Base-by-base conservation (phyloP, 2,888 invertebrate species). In the Coelinius sp. region DNA sequence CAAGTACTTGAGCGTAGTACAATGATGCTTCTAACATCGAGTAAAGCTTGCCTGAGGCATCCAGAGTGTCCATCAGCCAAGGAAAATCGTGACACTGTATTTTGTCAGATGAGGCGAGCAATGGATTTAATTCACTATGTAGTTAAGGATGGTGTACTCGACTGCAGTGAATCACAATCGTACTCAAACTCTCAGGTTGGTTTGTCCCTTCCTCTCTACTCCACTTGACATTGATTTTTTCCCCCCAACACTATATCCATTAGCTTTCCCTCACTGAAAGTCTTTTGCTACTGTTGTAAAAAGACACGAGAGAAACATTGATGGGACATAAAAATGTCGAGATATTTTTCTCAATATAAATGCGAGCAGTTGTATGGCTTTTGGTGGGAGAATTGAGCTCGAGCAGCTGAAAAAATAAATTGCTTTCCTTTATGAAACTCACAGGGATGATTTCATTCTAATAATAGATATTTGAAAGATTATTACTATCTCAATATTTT, bases 41-140 rank as follows among this genome's bases (percentile, higher is more conserved):
- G 98, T 78, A 99, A 99, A 94, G 94, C 97, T 17, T 97, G 97
- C 86, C 90, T 99, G 77, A 91, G 98, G 82, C 98, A 99, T 89
- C 97, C 98, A 20, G 97, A 98, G 81, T 96, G 97, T 88, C 93
- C 94, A 63, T 94, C 96, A 68, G 97, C 98, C 0, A 92, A 96
- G 77, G 97, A 97, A 88, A 99, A 98, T 88, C 92, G 99, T 7
- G 98, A 99, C 88, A 98, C 98, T 0, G 98, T 99, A 56, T 99
- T 99, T 90, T 97, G 97, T 86, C 97, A 98, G 89, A 99, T 99
- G 95, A 91, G 98, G 75, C 92, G 97, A 76, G 97, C 99, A 24
- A 95, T 99, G 93, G 98, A 99, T 89, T 92, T 98, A 77, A 97
- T 99, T 80, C 98, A 98, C 89, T 97, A 96, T 88, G 97, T 99